These are phyloP conservation scores for Pilophorus perplexus DNA, from an alignment of 2,888 invertebrate genomes.

Conservation along the genomic window DNA sequence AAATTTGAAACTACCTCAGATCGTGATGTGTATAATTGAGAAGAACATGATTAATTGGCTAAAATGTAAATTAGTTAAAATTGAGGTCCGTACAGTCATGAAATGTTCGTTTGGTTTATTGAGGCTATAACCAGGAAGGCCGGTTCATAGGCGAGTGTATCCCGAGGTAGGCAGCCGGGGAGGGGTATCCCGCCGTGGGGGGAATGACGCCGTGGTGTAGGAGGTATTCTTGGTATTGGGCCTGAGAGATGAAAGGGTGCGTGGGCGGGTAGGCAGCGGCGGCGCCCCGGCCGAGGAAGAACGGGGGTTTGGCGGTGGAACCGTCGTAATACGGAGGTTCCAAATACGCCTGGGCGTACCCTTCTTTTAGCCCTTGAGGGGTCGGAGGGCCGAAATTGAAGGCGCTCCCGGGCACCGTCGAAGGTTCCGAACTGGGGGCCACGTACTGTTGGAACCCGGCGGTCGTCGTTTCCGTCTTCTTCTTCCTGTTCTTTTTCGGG, in stretches of 20 bases:
- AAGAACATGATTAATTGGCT: constrained; percentile 14
- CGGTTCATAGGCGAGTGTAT: constrained; percentile 67
- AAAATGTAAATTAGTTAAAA: constrained; percentile 8
- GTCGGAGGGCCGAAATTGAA: constrained; percentile 74
- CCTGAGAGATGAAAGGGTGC: constrained; percentile 50
- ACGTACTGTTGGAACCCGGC: constrained; percentile 49
- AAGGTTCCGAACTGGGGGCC: constrained; percentile 55
- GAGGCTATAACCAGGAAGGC: constrained; percentile 53
- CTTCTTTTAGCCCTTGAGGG: constrained; percentile 56
- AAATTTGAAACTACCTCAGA: too few relatives aligned
- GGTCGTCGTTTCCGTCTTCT: neutral
- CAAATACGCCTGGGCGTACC: constrained; percentile 55
- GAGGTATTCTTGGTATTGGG: constrained; percentile 62
- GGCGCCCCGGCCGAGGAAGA: constrained; percentile 41
- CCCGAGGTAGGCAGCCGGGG: constrained; percentile 62
- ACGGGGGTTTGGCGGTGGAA: constrained; percentile 41
- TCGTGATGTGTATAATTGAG: constrained; percentile 19
- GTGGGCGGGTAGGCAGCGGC: constrained; percentile 46
- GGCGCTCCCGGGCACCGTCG: constrained; percentile 74
- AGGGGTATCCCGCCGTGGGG: constrained; percentile 47
- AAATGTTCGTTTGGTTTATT: constrained; percentile 2
- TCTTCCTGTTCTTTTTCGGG: constrained; percentile 49
- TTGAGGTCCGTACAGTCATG: constrained; percentile 9
- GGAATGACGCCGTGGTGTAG: constrained; percentile 57
- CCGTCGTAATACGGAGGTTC: constrained; percentile 47